Base-by-base conservation (phyloP, 2,888 invertebrate genomes). In the Hypena proboscidalis region DNA sequence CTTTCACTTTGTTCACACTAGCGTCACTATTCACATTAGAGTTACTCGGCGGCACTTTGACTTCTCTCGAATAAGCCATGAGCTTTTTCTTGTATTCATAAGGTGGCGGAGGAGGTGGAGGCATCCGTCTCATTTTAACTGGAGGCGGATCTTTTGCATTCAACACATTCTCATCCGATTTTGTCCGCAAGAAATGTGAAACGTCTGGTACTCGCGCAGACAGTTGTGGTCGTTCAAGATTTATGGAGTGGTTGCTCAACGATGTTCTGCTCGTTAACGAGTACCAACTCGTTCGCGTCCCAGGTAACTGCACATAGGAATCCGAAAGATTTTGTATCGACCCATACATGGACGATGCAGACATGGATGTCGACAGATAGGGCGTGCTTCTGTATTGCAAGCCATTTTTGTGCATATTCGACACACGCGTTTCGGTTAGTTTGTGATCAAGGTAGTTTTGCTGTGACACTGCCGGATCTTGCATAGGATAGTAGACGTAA, bases 381-480 rank as follows among this genome's bases (percentile, higher is more conserved):
- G 97, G 96, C 0, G 97, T 95, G 64, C 96, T 96, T 55, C 96
- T 92, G 73, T 97, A 97, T 66, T 97, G 94, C 32, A 95, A 92
- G 40, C 95, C 94, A 44, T 93, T 94, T 77, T 95, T 95, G 70
- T 93, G 93, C 60, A 93, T 89, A 63, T 92, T 93, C 11, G 91
- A 83, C 8, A 92, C 79, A 17, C 94, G 93, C 7, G 95, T 88
- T 22, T 95, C 95, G 0, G 96, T 94, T 69, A 96, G 93, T 77
- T 97, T 97, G 35, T 97, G 96, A 71, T 97, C 97, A 60, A 97
- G 92, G 83, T 97, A 97, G 77, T 97, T 97, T 79, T 97, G 97
- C 74, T 97, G 96, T 55, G 97, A 97, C 29, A 97, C 93, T 0
- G 96, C 95, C 5, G 97, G 97, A 82, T 97, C 97, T 83, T 97